These are phyloP conservation scores for Crotophaga sulcirostris DNA, from an alignment of 2,113 vertebrate genomes.

Conservation along the genomic window DNA sequence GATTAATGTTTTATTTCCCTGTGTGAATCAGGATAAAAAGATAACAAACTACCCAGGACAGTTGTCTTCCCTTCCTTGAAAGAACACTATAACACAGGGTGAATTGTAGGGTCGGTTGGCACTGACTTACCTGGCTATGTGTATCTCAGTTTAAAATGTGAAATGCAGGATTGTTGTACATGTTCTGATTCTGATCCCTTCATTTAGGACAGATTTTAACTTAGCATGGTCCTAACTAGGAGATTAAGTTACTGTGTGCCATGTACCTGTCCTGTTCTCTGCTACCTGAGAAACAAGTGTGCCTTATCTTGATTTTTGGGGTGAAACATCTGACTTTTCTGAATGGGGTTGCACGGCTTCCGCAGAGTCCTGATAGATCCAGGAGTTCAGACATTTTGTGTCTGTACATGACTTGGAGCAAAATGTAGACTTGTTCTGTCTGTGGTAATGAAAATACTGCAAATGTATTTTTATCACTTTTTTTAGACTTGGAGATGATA, in stretches of 20 bases:
- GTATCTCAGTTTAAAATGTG: not conserved
- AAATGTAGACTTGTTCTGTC: not conserved
- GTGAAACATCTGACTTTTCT: not conserved
- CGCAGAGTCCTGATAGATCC: not conserved
- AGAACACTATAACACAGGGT: not conserved
- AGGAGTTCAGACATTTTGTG: not conserved
- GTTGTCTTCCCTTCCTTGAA: not conserved
- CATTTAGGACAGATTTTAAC: not conserved
- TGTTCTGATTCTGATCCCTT: not conserved
- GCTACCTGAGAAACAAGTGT: not conserved
- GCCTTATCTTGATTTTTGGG: not conserved
- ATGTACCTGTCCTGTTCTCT: not conserved
- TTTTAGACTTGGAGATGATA: not conserved
- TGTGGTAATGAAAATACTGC: not conserved
- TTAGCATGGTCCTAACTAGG: not conserved
- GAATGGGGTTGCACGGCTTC: not conserved
- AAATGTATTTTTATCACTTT: not conserved
- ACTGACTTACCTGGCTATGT: not conserved
- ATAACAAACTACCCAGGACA: not conserved
- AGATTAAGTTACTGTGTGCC: not conserved
- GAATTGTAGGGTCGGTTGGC: not conserved
- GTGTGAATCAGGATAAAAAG: not conserved
- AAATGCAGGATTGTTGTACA: not conserved
- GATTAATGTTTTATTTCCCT: not conserved
- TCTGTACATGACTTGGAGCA: not conserved